Percentiles rank a stretch among this genome's conserved stretches.
Evolutionary conservation across 2,113 vertebrate genomes (phyloP).

Genomic region (Embiotoca jacksoni): DNA sequence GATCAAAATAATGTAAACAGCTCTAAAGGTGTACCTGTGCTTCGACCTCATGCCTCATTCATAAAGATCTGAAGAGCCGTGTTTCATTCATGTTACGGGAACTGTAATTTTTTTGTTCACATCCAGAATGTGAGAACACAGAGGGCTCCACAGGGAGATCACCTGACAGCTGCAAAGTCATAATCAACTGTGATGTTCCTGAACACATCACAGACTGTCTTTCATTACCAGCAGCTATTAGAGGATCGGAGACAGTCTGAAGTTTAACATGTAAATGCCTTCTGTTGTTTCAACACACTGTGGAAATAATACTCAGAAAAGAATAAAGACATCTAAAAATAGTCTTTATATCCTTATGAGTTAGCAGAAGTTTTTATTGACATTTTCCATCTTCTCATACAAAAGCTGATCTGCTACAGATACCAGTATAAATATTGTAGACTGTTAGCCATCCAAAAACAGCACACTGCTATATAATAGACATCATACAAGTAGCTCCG

Average conservation of each 20-base stretch:
- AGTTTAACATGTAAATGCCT: slow-evolving; percentile 17
- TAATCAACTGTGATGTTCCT: slow-evolving; percentile 68
- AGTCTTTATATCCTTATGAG: too few species aligned
- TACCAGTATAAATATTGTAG: too few species aligned
- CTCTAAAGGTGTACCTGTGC: too few species aligned
- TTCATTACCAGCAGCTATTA: slow-evolving; percentile 39
- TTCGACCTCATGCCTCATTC: neutral
- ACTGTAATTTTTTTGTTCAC: slow-evolving; percentile 14
- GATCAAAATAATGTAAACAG: too few species aligned
- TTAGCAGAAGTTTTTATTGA: too few species aligned
- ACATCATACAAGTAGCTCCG: too few species aligned
- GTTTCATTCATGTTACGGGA: slow-evolving; percentile 39
- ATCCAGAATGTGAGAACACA: slow-evolving; percentile 40
- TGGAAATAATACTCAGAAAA: neutral
- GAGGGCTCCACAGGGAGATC: slow-evolving; percentile 39
- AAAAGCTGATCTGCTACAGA: too few species aligned
- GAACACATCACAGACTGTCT: slow-evolving; percentile 36
- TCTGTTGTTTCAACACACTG: slow-evolving; percentile 6
- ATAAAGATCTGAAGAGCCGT: slow-evolving; percentile 4
- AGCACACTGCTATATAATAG: too few species aligned
- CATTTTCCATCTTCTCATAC: too few species aligned
- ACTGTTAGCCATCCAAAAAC: too few species aligned
- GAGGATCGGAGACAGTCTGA: slow-evolving; percentile 9
- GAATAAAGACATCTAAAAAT: too few species aligned
- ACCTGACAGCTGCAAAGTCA: slow-evolving; percentile 71